Evolutionary conservation across 2,888 invertebrate genomes (phyloP), one percentile per base, ranked within the genome.

Genomic region (Cabera pusaria): DNA sequence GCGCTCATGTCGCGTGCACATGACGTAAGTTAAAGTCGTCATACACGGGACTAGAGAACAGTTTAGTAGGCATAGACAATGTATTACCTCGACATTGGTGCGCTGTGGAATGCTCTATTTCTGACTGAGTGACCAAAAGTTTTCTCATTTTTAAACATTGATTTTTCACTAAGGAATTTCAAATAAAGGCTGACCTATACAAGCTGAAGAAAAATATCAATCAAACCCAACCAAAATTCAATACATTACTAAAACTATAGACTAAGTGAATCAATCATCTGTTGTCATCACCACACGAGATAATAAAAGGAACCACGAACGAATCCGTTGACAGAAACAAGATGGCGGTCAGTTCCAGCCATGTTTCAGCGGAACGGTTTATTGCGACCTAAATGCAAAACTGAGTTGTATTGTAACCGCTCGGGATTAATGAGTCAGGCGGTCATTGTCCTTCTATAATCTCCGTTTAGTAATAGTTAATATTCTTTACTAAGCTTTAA

Each of bases 381-480:
- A 72, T 64, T 52, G 43, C 69, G 80, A 75, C 82, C 81, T 59
- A 76, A 62, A 72, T 77, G 70, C 61, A 52, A 56, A 54, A 52
- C 46, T 46, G 48, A 52, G 46, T 53, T 53, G 49, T 52, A 44
- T 53, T 53, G 49, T 52, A 44, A 44, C 50, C 52, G 51, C 51
- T 48, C 58, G 35, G 51, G 57, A 58, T 59, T 70, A 59, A 63
- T 66, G 72, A 73, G 49, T 72, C 69, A 59, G 50, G 39, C 55
- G 74, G 70, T 72, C 75, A 56, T 64, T 67, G 73, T 55, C 63
- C 75, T 11, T 28, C 34, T 34, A 34, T 41, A 35, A 35, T 5
- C 28, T 64, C 32, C 42, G 40, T 55, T 61, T 55, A 52, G 57
- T 48, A n/a, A n/a, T n/a, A n/a, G n/a, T n/a, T n/a, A n/a, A n/a